Evolutionary conservation across 1,140 invertebrate genomes (phyloP).

Genomic region (Mamestra configurata): DNA sequence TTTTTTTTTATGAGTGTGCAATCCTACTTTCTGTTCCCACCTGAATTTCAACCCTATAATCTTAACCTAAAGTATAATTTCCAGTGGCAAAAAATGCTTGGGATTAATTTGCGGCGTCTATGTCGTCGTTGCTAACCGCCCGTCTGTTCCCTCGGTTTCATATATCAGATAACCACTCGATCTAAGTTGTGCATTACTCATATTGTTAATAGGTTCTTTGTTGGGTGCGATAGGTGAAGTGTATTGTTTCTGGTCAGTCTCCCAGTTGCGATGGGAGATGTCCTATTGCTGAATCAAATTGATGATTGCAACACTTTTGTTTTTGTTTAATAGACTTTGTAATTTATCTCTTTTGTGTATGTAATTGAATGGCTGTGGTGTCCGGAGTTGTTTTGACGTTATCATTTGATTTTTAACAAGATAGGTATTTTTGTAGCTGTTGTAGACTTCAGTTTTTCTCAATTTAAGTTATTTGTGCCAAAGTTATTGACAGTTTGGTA

Average conservation of each 20-base stretch:
- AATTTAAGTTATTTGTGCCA: too few relatives aligned
- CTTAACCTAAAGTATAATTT: not conserved
- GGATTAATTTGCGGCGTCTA: not conserved
- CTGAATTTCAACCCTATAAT: not conserved
- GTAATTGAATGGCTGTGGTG: conserved; percentile 8
- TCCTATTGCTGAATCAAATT: conserved; percentile 48
- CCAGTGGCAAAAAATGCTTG: not conserved
- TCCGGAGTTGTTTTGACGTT: conserved; percentile 19
- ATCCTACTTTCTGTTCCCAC: not conserved
- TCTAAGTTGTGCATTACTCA: conserved; percentile 77
- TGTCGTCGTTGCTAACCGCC: conserved; percentile 34
- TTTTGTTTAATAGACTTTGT: conserved; percentile 39
- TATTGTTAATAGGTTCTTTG: conserved; percentile 78
- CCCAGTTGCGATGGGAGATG: conserved; percentile 45
- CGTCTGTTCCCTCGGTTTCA: conserved; percentile 55
- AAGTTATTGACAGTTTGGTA: not conserved
- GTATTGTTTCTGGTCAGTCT: conserved; percentile 56
- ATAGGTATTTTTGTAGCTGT: not conserved
- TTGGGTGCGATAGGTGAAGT: conserved; percentile 76
- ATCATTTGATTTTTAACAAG: not conserved
- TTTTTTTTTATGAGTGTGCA: conserved; percentile 41
- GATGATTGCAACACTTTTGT: conserved; percentile 47
- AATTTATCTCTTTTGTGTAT: conserved; percentile 41
- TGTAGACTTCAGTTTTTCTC: not conserved
- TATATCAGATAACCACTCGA: conserved; percentile 64